Conservation (phyloP, 64 coral and sea anemone species). For the Anthopleura sola region DNA sequence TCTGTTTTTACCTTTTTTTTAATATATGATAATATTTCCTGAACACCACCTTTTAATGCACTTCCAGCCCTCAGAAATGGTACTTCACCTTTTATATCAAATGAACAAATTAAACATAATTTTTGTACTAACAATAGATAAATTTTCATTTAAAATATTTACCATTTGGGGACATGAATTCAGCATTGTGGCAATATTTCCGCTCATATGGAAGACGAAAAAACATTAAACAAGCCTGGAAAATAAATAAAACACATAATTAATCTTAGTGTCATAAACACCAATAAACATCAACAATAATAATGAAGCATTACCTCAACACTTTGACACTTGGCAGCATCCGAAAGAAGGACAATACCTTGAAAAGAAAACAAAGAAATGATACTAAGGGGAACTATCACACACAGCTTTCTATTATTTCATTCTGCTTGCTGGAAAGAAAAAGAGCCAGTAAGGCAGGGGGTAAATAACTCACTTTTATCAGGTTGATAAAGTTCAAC, state of each 20-base stretch:
- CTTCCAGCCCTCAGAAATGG: constrained; percentile 42
- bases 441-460: no score
- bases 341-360: constrained; percentile 75
- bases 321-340: constrained; percentile 67
- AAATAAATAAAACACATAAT: not conserved
- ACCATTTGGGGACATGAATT: constrained; percentile 94
- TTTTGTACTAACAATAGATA: no score
- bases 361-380: not conserved
- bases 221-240: constrained; percentile 67
- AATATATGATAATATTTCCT: constrained; percentile 37
- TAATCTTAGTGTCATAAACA: not conserved
- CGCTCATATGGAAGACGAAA: constrained; percentile 48
- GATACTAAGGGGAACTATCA: no score
- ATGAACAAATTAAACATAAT: not conserved
- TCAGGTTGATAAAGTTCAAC: constrained; percentile 76
- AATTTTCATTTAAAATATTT: not conserved
- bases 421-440: no score
- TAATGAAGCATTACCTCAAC: constrained; percentile 47
- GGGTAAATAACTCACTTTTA: constrained; percentile 60
- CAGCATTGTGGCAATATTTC: constrained; percentile 62
- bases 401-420: no score
- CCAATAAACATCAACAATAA: no score
- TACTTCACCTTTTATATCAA: constrained; percentile 44
- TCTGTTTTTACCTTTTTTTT: constrained; percentile 24
- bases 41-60: constrained; percentile 20